Conservation (phyloP, 2,797 vertebrate genomes). For the Sebastolobus altivelis region DNA sequence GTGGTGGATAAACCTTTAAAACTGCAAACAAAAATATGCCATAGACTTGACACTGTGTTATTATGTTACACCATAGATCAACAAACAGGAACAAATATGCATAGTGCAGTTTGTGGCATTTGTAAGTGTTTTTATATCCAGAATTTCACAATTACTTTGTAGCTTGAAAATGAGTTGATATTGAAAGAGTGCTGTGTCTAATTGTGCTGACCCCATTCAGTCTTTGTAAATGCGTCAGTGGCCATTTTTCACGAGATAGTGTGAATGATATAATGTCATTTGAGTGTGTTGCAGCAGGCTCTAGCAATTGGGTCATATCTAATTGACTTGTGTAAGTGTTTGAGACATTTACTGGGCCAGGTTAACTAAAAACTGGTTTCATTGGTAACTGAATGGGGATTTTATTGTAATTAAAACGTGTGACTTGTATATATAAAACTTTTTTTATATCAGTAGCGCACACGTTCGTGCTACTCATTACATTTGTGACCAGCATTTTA, state of each 20-base stretch:
- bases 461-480: neutral
- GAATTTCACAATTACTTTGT: neutral
- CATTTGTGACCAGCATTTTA: conserved; percentile 20
- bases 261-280: conserved; percentile 13
- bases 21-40: neutral
- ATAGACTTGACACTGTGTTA: neutral
- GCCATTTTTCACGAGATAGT: conserved; percentile 15
- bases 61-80: neutral
- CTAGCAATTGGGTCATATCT: conserved; percentile 23
- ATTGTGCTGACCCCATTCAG: conserved; percentile 12
- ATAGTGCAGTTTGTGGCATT: neutral
- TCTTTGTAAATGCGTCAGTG: conserved; percentile 5
- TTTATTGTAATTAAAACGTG: conserved; percentile 7
- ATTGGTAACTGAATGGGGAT: neutral
- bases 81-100: neutral
- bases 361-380: neutral
- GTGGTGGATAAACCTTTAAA: neutral
- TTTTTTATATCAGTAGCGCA: neutral
- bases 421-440: neutral
- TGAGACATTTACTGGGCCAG: neutral
- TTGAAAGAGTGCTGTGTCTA: conserved; percentile 1
- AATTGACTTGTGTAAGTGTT: conserved; percentile 20
- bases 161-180: neutral
- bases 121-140: neutral
- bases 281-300: neutral